Evolutionary conservation across 2,888 invertebrate species (phyloP).

Genomic region (Siphlonurus alternatus): DNA sequence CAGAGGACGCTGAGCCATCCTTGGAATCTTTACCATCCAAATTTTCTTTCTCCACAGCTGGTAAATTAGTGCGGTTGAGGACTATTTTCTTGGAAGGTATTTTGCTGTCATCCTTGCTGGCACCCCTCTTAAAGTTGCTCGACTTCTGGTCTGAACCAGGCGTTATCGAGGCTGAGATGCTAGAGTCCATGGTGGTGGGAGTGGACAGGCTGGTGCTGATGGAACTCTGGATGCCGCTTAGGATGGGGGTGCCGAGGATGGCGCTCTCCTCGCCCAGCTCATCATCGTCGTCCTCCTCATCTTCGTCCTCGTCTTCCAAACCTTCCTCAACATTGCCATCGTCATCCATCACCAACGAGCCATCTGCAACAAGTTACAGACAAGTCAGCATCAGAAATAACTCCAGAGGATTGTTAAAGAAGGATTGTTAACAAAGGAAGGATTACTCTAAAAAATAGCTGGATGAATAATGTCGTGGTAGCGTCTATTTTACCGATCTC

Average conservation of each 20-base stretch:
- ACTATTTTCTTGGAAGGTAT: conserved; percentile 41
- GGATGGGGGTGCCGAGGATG: background rate
- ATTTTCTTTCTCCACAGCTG: background rate
- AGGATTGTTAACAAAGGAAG: no score
- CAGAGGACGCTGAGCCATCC: conserved; percentile 8
- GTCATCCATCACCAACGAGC: background rate
- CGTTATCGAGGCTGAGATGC: conserved; percentile 7
- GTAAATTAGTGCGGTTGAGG: conserved; percentile 31
- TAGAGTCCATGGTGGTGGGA: conserved; percentile 11
- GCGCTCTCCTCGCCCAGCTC: background rate
- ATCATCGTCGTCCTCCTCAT: background rate
- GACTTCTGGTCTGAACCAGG: conserved; percentile 20
- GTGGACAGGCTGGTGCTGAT: no score
- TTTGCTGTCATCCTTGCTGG: conserved; percentile 19
- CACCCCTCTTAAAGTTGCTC: conserved; percentile 11
- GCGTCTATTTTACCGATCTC: no score
- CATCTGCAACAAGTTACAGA: background rate
- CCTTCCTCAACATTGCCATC: background rate
- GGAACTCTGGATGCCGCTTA: background rate
- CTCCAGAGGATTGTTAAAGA: no score
- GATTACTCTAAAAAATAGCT: no score
- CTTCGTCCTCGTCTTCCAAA: background rate
- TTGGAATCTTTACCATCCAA: background rate
- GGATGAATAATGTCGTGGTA: no score
- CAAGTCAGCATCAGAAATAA: no score